phyloP scores from a whole-genome alignment of 2,797 vertebrate genomes.

The Ceyx erithaca region DNA sequence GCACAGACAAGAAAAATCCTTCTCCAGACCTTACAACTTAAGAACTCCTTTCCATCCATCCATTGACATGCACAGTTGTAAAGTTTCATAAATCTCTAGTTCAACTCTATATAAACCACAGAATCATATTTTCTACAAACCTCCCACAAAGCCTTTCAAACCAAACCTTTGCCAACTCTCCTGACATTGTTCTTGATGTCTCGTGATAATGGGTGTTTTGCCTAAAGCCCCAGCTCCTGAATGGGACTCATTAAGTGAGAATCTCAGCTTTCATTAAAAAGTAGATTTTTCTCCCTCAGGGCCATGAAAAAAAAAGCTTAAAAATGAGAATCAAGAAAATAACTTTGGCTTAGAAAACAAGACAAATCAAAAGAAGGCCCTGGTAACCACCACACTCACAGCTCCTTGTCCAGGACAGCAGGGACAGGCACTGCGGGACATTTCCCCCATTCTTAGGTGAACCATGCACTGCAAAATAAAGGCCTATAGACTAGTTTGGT shows the following conservation, averaged over 20 bases:
- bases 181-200: neutral
- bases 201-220: conserved; percentile 6
- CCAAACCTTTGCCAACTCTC: neutral
- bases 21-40: neutral
- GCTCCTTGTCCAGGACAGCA: accelerated
- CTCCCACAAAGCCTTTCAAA: conserved; percentile 24
- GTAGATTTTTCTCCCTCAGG: neutral
- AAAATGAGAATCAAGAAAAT: neutral
- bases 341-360: neutral
- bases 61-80: neutral
- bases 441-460: neutral
- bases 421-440: neutral
- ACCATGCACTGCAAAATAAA: neutral
- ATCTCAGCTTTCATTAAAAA: conserved; percentile 31
- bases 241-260: neutral
- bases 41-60: neutral
- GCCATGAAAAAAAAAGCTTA: neutral
- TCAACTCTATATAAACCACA: neutral
- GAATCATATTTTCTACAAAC: neutral
- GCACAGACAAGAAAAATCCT: neutral
- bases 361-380: neutral
- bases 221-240: neutral
- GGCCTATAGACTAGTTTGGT: neutral
- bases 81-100: conserved; percentile 5
- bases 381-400: neutral